Conservation (phyloP, 1,140 invertebrate genomes). For the Vanessa atalanta region DNA sequence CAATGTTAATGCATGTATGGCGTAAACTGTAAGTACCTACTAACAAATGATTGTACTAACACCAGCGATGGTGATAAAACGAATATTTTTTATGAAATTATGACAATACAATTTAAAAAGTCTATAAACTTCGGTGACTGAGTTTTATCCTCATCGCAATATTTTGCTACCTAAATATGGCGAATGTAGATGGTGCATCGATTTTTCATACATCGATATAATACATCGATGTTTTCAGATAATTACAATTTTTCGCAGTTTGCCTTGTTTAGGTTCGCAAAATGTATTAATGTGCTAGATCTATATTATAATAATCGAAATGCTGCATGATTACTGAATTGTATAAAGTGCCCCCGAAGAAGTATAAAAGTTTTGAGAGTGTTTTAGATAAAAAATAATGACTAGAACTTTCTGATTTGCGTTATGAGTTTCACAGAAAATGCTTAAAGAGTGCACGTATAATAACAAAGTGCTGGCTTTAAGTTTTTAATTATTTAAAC, state of each 20-base stretch:
- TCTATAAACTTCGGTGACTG: neutral
- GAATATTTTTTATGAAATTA: neutral
- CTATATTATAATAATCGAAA: neutral
- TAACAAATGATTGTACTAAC: neutral
- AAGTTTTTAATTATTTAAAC: neutral
- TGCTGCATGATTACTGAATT: constrained; percentile 3
- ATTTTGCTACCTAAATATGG: neutral
- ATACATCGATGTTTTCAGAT: neutral
- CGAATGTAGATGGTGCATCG: neutral
- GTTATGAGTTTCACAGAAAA: neutral
- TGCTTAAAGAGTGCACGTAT: constrained; percentile 23
- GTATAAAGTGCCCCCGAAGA: neutral
- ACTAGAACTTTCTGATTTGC: constrained; percentile 4
- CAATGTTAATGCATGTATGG: constrained; percentile 38
- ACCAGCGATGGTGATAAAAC: constrained; percentile 14
- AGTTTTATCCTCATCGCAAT: neutral
- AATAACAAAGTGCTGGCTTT: constrained; percentile 11
- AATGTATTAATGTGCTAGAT: neutral
- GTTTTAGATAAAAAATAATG: neutral
- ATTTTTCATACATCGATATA: too few species aligned
- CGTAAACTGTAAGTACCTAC: constrained; percentile 32
- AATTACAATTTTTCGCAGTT: neutral
- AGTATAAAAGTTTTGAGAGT: neutral
- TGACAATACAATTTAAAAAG: neutral
- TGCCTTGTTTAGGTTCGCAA: constrained; percentile 9